Evolutionary conservation across 2,888 invertebrate species (phyloP).

Genomic region (Torymus tubicola): DNA sequence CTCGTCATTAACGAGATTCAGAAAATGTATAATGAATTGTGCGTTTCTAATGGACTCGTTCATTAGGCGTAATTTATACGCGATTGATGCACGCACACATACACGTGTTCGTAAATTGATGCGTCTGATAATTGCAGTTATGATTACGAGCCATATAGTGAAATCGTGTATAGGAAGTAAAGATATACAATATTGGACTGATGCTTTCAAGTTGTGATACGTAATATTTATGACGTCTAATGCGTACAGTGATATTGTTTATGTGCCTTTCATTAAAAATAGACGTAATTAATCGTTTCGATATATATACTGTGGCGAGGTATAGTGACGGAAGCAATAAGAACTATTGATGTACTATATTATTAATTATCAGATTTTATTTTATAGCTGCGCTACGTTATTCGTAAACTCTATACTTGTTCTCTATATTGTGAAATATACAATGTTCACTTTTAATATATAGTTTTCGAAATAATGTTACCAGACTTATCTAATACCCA

Average conservation of each 20-base stretch:
- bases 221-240: conserved; percentile 15
- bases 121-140: conserved; percentile 37
- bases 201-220: background rate
- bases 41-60: conserved; percentile 41
- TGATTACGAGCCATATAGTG: conserved; percentile 8
- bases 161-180: background rate
- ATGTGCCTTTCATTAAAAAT: too few relatives aligned
- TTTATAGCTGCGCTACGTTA: too few relatives aligned
- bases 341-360: too few relatives aligned
- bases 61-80: conserved; percentile 35
- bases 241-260: background rate
- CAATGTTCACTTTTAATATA: too few relatives aligned
- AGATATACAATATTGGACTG: conserved; percentile 9
- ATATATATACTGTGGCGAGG: conserved; percentile 6
- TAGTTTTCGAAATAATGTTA: too few relatives aligned
- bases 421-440: too few relatives aligned
- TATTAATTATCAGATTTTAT: too few relatives aligned
- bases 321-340: too few relatives aligned
- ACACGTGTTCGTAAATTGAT: conserved; percentile 33
- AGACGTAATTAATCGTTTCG: background rate
- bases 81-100: conserved; percentile 6
- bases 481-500: too few relatives aligned
- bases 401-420: too few relatives aligned
- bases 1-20: conserved; percentile 22
- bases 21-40: conserved; percentile 22